phyloP scores from a whole-genome alignment of 2,113 vertebrate genomes.

The Paracanthobrama guichenoti region DNA sequence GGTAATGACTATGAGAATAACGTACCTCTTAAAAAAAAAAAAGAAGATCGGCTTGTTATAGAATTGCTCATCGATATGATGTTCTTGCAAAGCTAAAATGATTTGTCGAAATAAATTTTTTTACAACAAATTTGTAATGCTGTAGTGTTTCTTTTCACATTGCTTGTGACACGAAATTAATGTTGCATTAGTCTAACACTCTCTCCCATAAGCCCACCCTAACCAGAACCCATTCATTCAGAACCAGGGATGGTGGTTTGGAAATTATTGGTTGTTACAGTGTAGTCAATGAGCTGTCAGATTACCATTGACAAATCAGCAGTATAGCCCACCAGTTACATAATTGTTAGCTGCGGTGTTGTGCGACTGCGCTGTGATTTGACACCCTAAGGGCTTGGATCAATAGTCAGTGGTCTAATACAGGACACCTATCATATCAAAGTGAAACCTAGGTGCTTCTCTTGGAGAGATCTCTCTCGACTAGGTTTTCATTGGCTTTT shows the following conservation, averaged over 20 bases:
- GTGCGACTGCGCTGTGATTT: conserved; percentile 51
- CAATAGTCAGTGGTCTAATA: conserved; percentile 54
- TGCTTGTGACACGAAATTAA: neutral
- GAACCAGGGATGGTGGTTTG: conserved; percentile 58
- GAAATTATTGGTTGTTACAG: conserved; percentile 68
- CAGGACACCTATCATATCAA: conserved; percentile 32
- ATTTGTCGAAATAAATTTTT: conserved; percentile 70
- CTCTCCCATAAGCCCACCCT: conserved; percentile 13
- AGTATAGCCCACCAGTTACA: conserved; percentile 64
- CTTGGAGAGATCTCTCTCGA: neutral
- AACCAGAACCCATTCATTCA: conserved; percentile 51
- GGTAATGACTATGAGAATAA: conserved; percentile 37
- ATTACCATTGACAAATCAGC: conserved; percentile 66
- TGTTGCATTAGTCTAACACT: conserved; percentile 3
- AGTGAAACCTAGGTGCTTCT: conserved; percentile 1
- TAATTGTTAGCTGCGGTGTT: conserved; percentile 63
- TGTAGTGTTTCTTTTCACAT: conserved; percentile 7
- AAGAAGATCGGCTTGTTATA: conserved; percentile 64
- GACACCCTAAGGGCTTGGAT: conserved; percentile 60
- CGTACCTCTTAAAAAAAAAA: conserved; percentile 49
- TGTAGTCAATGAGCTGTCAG: conserved; percentile 63
- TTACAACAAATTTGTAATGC: conserved; percentile 46
- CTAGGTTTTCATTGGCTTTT: neutral
- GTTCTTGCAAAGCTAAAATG: conserved; percentile 66
- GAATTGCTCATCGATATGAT: conserved; percentile 66